These are phyloP conservation scores for Bolinopsis microptera DNA, from an alignment of 37 sponge, comb jelly and placozoan genomes.

Conservation along the genomic window DNA sequence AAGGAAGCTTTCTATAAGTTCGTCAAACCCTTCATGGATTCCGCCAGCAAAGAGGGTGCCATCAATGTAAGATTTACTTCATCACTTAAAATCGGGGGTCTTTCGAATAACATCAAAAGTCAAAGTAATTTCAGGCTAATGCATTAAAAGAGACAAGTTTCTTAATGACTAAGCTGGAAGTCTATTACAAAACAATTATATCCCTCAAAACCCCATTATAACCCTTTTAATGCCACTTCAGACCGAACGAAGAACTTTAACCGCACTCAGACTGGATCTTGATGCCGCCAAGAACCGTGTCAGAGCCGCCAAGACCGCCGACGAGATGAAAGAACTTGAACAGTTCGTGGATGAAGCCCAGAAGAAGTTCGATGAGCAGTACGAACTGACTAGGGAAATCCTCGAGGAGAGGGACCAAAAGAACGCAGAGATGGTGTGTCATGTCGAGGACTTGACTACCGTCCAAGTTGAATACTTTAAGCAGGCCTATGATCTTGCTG, in stretches of 20 bases:
- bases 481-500: background rate
- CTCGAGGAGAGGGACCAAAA: constrained; percentile 37
- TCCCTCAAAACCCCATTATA: background rate
- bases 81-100: no score
- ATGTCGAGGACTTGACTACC: background rate
- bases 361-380: constrained; percentile 38
- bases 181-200: no score
- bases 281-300: constrained; percentile 36
- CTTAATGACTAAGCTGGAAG: background rate
- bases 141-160: background rate
- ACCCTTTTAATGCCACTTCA: background rate
- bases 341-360: constrained; percentile 28
- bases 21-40: constrained; percentile 28
- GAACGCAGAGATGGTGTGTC: background rate
- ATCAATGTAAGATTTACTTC: background rate
- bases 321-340: constrained; percentile 32
- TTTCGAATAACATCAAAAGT: no score
- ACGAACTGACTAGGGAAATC: background rate
- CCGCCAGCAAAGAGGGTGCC: constrained; percentile 17
- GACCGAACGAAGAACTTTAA: constrained; percentile 17
- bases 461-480: constrained; percentile 31
- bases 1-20: constrained; percentile 9
- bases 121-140: no score
- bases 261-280: constrained; percentile 22
- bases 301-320: constrained; percentile 17